phyloP scores from a whole-genome alignment of 2,888 invertebrate genomes.

The Torymus aiolomorphi region DNA sequence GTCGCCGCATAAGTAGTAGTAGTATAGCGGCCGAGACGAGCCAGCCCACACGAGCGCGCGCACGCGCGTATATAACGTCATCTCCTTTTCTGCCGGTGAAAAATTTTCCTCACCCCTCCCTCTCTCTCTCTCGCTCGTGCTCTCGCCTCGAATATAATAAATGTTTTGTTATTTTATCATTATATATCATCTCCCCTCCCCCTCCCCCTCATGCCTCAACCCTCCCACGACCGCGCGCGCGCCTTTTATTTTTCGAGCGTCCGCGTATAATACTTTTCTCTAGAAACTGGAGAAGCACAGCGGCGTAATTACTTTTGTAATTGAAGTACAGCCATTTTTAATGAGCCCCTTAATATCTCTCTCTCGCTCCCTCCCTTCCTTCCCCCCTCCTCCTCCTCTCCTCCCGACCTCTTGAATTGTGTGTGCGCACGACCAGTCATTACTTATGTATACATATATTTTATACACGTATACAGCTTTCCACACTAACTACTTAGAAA shows the following conservation, averaged over 20 bases:
- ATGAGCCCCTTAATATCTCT: constrained; percentile 51
- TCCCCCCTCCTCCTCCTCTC: too few species aligned
- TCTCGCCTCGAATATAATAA: constrained; percentile 18
- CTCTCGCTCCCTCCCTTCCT: too few species aligned
- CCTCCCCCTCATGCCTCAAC: not conserved
- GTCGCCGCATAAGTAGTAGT: too few species aligned
- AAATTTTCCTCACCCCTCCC: not conserved
- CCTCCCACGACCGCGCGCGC: not conserved
- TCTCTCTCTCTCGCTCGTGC: not conserved
- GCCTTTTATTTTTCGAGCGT: constrained; percentile 22
- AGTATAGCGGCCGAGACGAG: too few species aligned
- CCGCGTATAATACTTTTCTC: constrained; percentile 37
- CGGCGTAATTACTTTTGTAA: constrained; percentile 56
- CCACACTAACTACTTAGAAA: constrained; percentile 39
- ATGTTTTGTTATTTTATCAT: constrained; percentile 36
- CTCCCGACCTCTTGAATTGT: constrained; percentile 6
- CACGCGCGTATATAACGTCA: not conserved
- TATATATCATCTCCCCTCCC: constrained; percentile 4
- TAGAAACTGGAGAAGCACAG: constrained; percentile 48
- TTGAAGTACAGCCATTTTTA: constrained; percentile 56
- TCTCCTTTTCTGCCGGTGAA: constrained; percentile 1
- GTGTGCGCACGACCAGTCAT: constrained; percentile 47
- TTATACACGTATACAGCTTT: constrained; percentile 29
- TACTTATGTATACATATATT: constrained; percentile 50
- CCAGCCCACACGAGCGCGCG: not conserved